phyloP scores from a whole-genome alignment of 2,113 vertebrate genomes.

The Lagopus muta region DNA sequence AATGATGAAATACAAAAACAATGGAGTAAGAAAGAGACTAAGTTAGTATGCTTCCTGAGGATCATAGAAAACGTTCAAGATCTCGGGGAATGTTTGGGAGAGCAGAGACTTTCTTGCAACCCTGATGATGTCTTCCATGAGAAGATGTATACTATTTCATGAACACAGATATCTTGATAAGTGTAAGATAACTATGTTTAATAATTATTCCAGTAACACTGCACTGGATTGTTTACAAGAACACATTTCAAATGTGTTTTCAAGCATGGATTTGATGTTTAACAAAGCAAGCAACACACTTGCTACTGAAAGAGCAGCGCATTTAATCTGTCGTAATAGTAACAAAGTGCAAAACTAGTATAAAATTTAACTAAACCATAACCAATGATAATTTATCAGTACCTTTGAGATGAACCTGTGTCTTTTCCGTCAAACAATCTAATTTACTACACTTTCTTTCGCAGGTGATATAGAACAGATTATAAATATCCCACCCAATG shows the following conservation, averaged over 20 bases:
- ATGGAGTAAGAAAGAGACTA: not conserved
- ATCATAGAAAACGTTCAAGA: not conserved
- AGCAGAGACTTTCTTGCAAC: not conserved
- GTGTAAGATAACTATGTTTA: not conserved
- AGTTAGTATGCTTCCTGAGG: not conserved
- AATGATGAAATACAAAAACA: not conserved
- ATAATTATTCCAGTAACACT: not conserved
- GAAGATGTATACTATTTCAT: not conserved
- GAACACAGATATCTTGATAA: not conserved
- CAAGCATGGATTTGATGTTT: not conserved
- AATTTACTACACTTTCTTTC: not conserved
- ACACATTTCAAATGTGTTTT: not conserved
- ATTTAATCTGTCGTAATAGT: not conserved
- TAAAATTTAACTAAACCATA: not conserved
- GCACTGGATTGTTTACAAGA: not conserved
- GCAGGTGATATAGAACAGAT: conserved; percentile 65
- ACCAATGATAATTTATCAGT: not conserved
- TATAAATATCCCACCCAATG: conserved; percentile 28
- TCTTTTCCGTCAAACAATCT: not conserved
- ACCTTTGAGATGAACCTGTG: not conserved
- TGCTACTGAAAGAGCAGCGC: not conserved
- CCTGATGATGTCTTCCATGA: not conserved
- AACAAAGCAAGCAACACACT: not conserved
- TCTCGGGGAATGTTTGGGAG: not conserved
- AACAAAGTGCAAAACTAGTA: not conserved